Conservation (phyloP, 2,888 invertebrate genomes). For the Steromphala cineraria region DNA sequence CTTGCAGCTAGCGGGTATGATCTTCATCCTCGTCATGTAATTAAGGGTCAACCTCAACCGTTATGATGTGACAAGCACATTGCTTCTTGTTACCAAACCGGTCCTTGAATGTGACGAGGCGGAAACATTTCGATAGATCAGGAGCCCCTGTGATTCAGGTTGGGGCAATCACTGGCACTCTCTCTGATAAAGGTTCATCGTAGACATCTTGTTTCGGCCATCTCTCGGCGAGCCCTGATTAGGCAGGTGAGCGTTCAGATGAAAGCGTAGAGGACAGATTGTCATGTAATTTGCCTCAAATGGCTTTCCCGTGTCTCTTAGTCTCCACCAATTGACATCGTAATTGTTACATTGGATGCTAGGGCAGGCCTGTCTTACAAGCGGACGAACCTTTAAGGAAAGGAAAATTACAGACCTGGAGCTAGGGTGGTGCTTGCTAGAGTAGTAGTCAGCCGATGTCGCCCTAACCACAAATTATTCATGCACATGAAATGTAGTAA, state of each 20-base stretch:
- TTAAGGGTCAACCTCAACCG: neutral
- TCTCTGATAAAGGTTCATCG: neutral
- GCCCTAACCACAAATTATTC: neutral
- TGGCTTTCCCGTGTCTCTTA: slow-evolving; percentile 4
- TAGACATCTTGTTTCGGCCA: neutral
- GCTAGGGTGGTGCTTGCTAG: neutral
- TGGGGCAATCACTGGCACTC: neutral
- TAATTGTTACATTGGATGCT: slow-evolving; percentile 4
- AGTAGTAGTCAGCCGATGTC: too few species aligned
- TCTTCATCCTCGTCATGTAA: neutral
- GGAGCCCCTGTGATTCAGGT: neutral
- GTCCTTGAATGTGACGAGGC: neutral
- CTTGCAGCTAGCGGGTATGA: neutral
- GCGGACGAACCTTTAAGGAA: neutral
- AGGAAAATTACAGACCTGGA: neutral
- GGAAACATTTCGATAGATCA: neutral
- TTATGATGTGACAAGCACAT: neutral
- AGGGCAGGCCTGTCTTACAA: neutral
- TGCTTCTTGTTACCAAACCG: neutral
- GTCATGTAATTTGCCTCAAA: slow-evolving; percentile 8
- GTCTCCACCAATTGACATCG: neutral
- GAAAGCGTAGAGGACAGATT: neutral
- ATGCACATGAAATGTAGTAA: neutral
- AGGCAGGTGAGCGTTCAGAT: neutral
- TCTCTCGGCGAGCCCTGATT: neutral